Conservation (phyloP, 2,888 invertebrate genomes). For the Amiota communis region DNA sequence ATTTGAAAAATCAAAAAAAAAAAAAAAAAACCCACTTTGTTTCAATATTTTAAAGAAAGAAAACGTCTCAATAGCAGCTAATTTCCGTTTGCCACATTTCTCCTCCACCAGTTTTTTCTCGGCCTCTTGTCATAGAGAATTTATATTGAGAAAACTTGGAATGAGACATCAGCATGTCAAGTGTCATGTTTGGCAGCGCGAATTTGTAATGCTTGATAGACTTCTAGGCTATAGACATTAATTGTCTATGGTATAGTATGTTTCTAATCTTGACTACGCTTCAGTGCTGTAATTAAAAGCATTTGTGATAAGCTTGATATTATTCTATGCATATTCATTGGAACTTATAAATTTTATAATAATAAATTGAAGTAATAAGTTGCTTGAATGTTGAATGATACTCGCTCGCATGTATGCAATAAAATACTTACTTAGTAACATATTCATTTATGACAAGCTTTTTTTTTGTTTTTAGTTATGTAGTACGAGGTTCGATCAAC, state of each 20-base stretch:
- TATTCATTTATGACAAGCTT: too few species aligned
- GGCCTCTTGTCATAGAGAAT: too few species aligned
- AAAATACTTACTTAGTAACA: too few species aligned
- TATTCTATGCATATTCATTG: conserved; percentile 13
- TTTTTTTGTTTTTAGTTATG: too few species aligned
- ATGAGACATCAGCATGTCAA: conserved; percentile 41
- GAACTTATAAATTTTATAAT: neutral
- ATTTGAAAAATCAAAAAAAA: neutral
- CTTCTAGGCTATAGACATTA: neutral
- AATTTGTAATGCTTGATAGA: conserved; percentile 22
- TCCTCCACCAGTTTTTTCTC: conserved; percentile 16
- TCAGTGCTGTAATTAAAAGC: conserved; percentile 21
- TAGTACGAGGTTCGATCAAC: too few species aligned
- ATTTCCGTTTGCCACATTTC: conserved; percentile 40
- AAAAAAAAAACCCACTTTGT: neutral
- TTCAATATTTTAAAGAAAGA: conserved; percentile 47
- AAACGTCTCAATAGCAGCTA: conserved; percentile 58
- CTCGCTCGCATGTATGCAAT: too few species aligned
- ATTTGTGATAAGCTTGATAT: conserved; percentile 17
- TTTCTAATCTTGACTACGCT: conserved; percentile 16
- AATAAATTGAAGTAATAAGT: neutral
- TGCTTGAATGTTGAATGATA: too few species aligned
- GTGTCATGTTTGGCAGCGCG: conserved; percentile 37
- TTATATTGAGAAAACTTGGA: too few species aligned
- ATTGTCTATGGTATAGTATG: neutral